phyloP scores from a whole-genome alignment of 2,797 vertebrate genomes.

The Peromyscus nudipes region DNA sequence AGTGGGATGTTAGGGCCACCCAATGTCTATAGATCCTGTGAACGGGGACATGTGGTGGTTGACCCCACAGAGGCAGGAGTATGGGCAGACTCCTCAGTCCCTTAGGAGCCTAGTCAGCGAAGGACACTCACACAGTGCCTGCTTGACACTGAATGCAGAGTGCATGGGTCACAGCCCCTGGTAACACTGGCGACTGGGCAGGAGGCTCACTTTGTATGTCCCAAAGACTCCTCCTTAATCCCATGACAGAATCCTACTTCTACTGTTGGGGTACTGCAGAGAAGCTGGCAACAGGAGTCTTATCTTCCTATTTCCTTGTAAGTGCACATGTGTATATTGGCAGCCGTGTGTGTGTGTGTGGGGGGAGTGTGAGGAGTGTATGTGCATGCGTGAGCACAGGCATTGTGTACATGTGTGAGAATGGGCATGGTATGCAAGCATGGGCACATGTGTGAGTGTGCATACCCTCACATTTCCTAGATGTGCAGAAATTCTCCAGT shows the following conservation, averaged over 20 bases:
- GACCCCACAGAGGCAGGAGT: neutral
- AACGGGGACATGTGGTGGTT: neutral
- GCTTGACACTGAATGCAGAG: rapidly evolving
- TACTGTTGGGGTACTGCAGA: neutral
- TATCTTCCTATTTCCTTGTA: too few relatives aligned
- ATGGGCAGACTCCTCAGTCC: neutral
- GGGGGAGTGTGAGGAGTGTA: neutral
- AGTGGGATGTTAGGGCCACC: neutral
- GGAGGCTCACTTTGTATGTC: neutral
- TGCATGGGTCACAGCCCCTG: neutral
- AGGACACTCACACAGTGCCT: rapidly evolving
- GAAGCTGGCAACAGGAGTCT: neutral
- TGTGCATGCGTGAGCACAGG: neutral
- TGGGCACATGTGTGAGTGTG: neutral
- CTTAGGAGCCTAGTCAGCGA: neutral
- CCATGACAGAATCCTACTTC: neutral
- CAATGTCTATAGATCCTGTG: neutral
- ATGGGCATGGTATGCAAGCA: neutral
- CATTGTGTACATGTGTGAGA: neutral
- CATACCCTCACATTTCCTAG: neutral
- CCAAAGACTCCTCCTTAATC: neutral
- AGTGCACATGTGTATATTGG: neutral
- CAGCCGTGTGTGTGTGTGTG: too few relatives aligned
- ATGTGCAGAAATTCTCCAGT: neutral
- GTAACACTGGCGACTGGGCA: neutral